Evolutionary conservation across 2,888 invertebrate species (phyloP), one percentile per base, ranked within the genome.

Genomic region (Achlya flavicornis): DNA sequence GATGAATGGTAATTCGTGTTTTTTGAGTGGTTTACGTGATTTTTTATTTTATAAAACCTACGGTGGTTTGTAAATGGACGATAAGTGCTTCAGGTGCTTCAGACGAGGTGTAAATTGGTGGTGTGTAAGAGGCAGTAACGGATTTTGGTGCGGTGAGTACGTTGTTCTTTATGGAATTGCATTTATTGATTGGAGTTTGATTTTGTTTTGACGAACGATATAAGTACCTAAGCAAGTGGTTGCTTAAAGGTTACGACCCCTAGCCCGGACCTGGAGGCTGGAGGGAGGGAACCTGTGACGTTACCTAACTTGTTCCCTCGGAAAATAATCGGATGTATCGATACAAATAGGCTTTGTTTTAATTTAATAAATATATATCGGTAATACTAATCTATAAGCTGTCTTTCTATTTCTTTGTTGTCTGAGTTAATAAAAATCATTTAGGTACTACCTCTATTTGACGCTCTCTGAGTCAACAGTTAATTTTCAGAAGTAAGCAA

Each of bases 171-270:
- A 67, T 63, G 68, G 65, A 66, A 72, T 66, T 68, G 61, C 63
- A 65, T 58, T 68, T 86, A 89, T 88, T 81, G 85, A 89, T 90
- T 80, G 68, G 71, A 73, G 59, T 83, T 79, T 80, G 79, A 82
- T 85, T 53, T 87, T 87, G 84, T 86, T 88, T 83, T 84, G 80
- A 81, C 71, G 79, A 77, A 80, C 77, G 79, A 78, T 78, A 72
- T 72, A 26, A 26, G 26, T 26, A 26, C 26, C 26, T 26, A 69
- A 74, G 70, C 66, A 65, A 73, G 69, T 73, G 74, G 76, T 77
- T 75, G 76, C 81, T 75, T 81, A 90, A 92, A 91, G 90, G 90
- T 91, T 88, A 84, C 76, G 89, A 90, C 88, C 90, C 84, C 85
- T 68, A 68, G 69, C 72, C 69, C 70, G 76, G 64, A 70, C 63